Base-by-base conservation (phyloP, 2,113 vertebrate species). In the Elachura formosa region DNA sequence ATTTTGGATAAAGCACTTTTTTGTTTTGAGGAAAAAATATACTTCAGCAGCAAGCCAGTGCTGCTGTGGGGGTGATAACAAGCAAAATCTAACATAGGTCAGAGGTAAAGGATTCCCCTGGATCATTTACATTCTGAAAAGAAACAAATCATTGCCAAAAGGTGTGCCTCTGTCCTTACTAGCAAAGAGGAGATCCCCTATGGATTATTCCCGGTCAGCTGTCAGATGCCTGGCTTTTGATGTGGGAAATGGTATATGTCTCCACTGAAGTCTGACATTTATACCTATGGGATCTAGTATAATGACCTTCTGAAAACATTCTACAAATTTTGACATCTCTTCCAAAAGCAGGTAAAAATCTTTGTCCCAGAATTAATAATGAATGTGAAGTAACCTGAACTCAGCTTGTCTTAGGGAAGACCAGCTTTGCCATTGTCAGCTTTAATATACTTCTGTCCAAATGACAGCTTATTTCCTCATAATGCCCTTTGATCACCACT, bases 331-430 rank as follows among this genome's bases (percentile, higher is more conserved):
- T 98, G 96, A 97, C 96, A 91, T 98, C 93, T 93, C 97, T 88
- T 97, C 92, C 94, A 92, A 72, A 96, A 95, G 90, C 87, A 84
- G 84, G 92, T 87, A 94, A 97, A 98, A 97, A 86, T 78, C 67
- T 79, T 94, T 68, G 28, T 97, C 96, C 93, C 73, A 90, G 93
- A 97, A 96, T 63, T 95, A 85, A 62, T 91, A 90, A 87, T 93
- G 87, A 95, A 97, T 96, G 75, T 97, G 96, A 92, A 96, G 98
- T 98, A 98, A 98, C 91, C 96, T 97, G 96, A 98, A 97, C 97
- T 97, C 75, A 25, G 54, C 94, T 97, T 97, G 97, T 97, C 96
- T 97, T 98, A 96, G 92, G 93, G 92, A 97, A 97, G 96, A 94
- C 85, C 28, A 13, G 74, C 95, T 97, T 97, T 97, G 92, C 93